These are phyloP conservation scores for Junco hyemalis DNA, from an alignment of 2,113 vertebrate genomes.

Conservation along the genomic window DNA sequence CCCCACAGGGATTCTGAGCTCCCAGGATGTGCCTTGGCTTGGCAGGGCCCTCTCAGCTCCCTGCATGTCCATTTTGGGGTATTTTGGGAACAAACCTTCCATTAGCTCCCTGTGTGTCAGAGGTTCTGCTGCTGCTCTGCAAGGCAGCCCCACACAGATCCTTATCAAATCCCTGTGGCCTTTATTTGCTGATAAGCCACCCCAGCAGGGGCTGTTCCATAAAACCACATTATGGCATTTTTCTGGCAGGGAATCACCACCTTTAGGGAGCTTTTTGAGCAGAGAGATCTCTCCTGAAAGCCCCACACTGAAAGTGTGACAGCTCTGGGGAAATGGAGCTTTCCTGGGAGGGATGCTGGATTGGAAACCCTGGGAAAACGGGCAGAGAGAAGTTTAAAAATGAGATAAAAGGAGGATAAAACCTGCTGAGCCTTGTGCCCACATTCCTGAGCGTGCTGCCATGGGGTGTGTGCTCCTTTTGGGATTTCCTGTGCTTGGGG, in stretches of 20 bases:
- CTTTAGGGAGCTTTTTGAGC: conserved; percentile 20
- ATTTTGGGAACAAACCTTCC: background rate
- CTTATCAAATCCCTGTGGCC: conserved; percentile 41
- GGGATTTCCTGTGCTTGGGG: background rate
- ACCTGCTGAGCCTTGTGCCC: background rate
- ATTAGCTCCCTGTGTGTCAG: background rate
- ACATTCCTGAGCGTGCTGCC: background rate
- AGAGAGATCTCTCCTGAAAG: conserved; percentile 46
- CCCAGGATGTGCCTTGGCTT: background rate
- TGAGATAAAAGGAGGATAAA: background rate
- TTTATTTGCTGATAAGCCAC: conserved; percentile 53
- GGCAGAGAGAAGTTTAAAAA: background rate
- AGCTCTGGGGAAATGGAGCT: background rate
- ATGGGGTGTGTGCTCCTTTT: background rate
- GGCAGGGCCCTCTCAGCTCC: background rate
- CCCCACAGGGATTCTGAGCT: background rate
- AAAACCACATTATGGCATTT: conserved; percentile 30
- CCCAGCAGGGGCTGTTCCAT: conserved; percentile 43
- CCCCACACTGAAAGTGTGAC: background rate
- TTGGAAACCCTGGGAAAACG: background rate
- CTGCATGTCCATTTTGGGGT: background rate
- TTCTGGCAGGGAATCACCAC: conserved; percentile 51
- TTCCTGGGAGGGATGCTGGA: background rate
- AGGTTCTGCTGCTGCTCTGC: background rate
- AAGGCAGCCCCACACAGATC: background rate